A percentile compares a stretch with the other conserved stretches of the same genome.
These are phyloP conservation scores for Enteromius argenteus DNA, from an alignment of 2,797 vertebrate genomes.

Conservation along the genomic window DNA sequence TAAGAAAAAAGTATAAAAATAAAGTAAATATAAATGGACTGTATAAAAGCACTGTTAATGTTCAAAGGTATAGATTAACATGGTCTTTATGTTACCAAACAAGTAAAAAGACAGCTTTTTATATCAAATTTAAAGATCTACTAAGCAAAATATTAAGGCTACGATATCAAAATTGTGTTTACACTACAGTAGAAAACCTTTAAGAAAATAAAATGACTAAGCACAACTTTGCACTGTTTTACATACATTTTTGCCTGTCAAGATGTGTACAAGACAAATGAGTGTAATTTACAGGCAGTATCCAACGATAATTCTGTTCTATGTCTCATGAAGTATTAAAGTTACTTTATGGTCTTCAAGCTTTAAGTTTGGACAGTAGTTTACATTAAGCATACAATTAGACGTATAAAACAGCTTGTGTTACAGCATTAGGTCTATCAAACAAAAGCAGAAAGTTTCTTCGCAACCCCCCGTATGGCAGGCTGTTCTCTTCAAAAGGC, in stretches of 20 bases:
- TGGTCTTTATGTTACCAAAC: conserved; percentile 42
- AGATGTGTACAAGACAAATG: conserved; percentile 19
- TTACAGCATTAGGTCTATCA: conserved; percentile 28
- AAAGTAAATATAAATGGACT: conserved; percentile 57
- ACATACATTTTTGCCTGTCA: conserved; percentile 36
- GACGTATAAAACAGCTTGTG: background rate
- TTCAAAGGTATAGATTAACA: conserved; percentile 46
- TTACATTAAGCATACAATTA: conserved; percentile 41
- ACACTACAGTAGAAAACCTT: conserved; percentile 46
- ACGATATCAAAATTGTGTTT: conserved; percentile 32
- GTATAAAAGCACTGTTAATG: conserved; percentile 58
- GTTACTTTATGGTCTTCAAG: conserved; percentile 57
- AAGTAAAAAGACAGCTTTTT: conserved; percentile 43
- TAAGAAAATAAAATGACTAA: conserved; percentile 31
- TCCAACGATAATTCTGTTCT: conserved; percentile 36
- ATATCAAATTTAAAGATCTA: conserved; percentile 49
- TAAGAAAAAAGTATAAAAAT: conserved; percentile 54
- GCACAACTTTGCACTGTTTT: conserved; percentile 39
- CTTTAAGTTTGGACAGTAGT: conserved; percentile 67
- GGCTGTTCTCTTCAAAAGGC: conserved; percentile 61
- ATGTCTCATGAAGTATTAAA: conserved; percentile 47
- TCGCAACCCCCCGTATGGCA: conserved; percentile 37
- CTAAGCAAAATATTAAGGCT: conserved; percentile 51
- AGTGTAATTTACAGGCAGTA: conserved; percentile 29
- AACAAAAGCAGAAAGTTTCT: conserved; percentile 20